Evolutionary conservation across 2,113 vertebrate genomes (phyloP).

Genomic region (Leucopsar rothschildi): DNA sequence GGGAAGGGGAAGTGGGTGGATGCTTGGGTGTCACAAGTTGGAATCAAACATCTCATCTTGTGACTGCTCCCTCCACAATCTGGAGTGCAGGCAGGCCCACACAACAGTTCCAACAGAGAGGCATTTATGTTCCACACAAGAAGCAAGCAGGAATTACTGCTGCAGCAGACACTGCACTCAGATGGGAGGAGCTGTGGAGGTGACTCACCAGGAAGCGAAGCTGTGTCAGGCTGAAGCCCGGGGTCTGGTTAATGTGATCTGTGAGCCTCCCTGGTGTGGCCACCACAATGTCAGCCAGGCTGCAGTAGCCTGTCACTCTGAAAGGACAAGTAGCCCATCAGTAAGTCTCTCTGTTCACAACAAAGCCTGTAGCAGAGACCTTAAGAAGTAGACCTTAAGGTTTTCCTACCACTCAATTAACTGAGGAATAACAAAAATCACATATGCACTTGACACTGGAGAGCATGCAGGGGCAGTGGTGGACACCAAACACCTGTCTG

Average conservation of each 20-base stretch:
- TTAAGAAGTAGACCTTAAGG: background rate
- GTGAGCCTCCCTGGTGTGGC: constrained; percentile 93
- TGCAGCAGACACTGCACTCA: background rate
- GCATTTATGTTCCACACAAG: background rate
- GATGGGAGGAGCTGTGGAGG: background rate
- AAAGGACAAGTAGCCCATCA: background rate
- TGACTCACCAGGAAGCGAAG: constrained; percentile 89
- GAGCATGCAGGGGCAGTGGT: background rate
- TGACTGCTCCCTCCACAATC: background rate
- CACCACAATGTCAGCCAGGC: constrained; percentile 90
- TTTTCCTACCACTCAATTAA: background rate
- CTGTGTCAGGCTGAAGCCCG: constrained; percentile 82
- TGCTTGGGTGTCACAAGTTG: background rate
- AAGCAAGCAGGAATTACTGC: background rate
- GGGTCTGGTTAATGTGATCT: constrained; percentile 89
- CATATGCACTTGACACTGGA: background rate
- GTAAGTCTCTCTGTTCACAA: background rate
- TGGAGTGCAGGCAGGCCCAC: background rate
- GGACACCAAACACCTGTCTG: background rate
- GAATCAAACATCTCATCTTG: background rate
- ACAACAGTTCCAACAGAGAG: background rate
- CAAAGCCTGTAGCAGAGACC: background rate
- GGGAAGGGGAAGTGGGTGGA: background rate
- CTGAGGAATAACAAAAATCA: background rate
- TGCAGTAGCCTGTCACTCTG: constrained; percentile 72